Evolutionary conservation across 2,888 invertebrate genomes (phyloP), one percentile per base, ranked within the genome.

Genomic region (Mechanitis messenoides): DNA sequence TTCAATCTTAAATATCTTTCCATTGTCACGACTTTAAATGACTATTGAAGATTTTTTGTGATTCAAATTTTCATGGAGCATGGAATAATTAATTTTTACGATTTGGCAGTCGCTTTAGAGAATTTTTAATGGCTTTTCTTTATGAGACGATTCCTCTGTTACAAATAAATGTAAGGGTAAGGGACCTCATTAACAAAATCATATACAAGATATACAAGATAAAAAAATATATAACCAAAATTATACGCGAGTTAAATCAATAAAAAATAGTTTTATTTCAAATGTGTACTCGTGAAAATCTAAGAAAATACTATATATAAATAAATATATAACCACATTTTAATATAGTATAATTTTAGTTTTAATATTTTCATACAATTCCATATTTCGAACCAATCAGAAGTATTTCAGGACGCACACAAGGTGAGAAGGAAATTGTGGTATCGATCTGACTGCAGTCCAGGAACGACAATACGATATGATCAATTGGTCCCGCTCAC

Each of bases 401-500:
- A 20, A 6, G 20, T 28, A 47, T n/a, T 47, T 28, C 4, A 20
- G n/a, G n/a, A n/a, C 5, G 47, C 47, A 47, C 47, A 47, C 47
- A 47, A 47, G 47, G 47, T 47, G 45, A n/a, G 55, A 57, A 64
- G 70, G 70, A 69, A 69, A 69, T 69, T 66, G 64, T 64, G 63
- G 56, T 61, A 66, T 70, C 68, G 68, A 61, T 67, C 64, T 53
- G 54, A 45, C 50, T 59, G 62, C 66, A 63, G 61, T 59, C 35
- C 55, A 62, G 65, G 60, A 64, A 64, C 59, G 64, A 67, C 67
- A 67, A 66, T 66, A 63, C 61, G 62, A 58, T 55, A 64, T 70
- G 68, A 70, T 69, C 66, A 67, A 70, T 70, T 68, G 66, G 55
- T 58, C 53, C 54, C 57, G 56, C 31, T 54, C 58, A 53, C 47